A percentile compares a stretch with the other conserved stretches of the same genome.
Conservation (phyloP, 1,140 invertebrate genomes). For the Drosophila navojoa region DNA sequence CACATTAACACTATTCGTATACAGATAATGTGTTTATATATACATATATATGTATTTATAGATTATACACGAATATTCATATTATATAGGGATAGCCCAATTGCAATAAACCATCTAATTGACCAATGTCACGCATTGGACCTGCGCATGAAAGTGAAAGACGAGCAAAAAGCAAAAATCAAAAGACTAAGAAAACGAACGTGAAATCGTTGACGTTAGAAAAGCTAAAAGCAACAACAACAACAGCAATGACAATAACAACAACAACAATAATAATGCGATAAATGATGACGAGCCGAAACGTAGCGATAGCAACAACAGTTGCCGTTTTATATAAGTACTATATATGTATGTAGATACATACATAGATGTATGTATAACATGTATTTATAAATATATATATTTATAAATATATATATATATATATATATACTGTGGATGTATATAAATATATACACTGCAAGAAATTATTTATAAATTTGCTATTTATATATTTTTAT, state of each 20-base stretch:
- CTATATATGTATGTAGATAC: not conserved
- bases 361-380: too few relatives aligned
- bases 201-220: slow-evolving; percentile 48
- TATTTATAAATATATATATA: not conserved
- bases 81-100: slow-evolving; percentile 11
- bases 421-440: not conserved
- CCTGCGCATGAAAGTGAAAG: slow-evolving; percentile 58
- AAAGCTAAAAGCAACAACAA: not conserved
- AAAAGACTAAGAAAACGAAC: slow-evolving; percentile 73
- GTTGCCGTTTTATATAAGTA: slow-evolving; percentile 2
- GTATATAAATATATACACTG: too few relatives aligned
- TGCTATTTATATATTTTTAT: too few relatives aligned
- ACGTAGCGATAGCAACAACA: not conserved
- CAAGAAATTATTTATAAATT: too few relatives aligned
- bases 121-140: slow-evolving; percentile 52
- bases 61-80: not conserved
- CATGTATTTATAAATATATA: too few relatives aligned
- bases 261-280: slow-evolving; percentile 26
- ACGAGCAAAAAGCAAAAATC: slow-evolving; percentile 56
- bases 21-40: slow-evolving; percentile 8
- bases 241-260: not conserved
- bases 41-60: slow-evolving; percentile 26
- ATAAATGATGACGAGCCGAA: slow-evolving; percentile 52
- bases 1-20: slow-evolving; percentile 18
- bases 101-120: slow-evolving; percentile 40